These are phyloP conservation scores for Agriopis aurantiaria DNA, from an alignment of 2,888 invertebrate genomes.

Conservation along the genomic window DNA sequence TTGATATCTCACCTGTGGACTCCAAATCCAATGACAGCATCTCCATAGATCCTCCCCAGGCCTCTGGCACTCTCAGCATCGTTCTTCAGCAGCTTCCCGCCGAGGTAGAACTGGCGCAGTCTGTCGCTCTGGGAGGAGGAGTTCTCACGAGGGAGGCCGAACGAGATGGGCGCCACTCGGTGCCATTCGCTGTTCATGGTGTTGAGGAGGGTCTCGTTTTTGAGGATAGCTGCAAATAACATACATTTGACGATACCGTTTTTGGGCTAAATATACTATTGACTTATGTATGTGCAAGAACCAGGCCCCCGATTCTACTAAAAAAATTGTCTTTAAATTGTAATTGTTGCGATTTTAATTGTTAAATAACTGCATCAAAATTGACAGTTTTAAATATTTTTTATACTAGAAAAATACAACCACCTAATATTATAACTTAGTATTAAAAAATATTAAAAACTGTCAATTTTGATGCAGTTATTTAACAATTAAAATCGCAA, in stretches of 20 bases:
- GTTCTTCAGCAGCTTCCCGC: slow-evolving; percentile 63
- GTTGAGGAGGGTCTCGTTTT: slow-evolving; percentile 84
- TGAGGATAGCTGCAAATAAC: slow-evolving; percentile 75
- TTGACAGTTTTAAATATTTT: too few relatives aligned
- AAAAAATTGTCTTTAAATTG: too few relatives aligned
- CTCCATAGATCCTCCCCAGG: slow-evolving; percentile 85
- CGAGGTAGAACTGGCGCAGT: slow-evolving; percentile 80
- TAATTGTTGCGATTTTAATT: too few relatives aligned
- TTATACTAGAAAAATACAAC: too few relatives aligned
- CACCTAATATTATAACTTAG: too few relatives aligned
- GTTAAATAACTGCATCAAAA: too few relatives aligned
- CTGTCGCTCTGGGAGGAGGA: slow-evolving; percentile 81
- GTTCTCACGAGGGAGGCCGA: slow-evolving; percentile 86
- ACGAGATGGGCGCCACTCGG: slow-evolving; percentile 88
- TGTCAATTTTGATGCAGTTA: too few relatives aligned
- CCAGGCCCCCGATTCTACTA: too few relatives aligned
- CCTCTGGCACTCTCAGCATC: slow-evolving; percentile 70
- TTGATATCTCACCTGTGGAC: slow-evolving; percentile 80
- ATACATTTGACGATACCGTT: background rate
- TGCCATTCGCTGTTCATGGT: slow-evolving; percentile 88
- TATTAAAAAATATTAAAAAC: too few relatives aligned
- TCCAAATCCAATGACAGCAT: slow-evolving; percentile 86
- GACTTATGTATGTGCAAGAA: too few relatives aligned
- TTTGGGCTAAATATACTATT: too few relatives aligned
- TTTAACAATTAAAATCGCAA: too few relatives aligned